Evolutionary conservation across 2,888 invertebrate genomes (phyloP), one percentile per base, ranked within the genome.

Genomic region (Sycophila texana): DNA sequence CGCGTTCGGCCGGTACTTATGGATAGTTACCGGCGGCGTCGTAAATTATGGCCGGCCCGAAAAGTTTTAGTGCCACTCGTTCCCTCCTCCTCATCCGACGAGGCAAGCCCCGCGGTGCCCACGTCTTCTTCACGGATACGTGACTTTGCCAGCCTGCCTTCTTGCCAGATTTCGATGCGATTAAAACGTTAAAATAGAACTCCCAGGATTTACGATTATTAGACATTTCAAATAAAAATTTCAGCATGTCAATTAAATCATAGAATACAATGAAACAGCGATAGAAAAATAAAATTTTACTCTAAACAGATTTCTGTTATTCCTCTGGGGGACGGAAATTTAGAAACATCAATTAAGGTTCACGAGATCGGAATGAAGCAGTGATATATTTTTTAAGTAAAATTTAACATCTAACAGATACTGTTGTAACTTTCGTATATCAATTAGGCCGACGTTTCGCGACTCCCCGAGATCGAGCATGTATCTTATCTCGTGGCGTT

Each of bases 1-100:
- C 66, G 74, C 68, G 60, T 67, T 58, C 79, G 82, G 83, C 81
- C 84, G 86, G 87, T 89, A 88, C 89, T 89, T 88, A 87, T 86
- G 83, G 87, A 89, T 87, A 87, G 88, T 89, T 89, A 88, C 87
- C 85, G 85, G 83, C 18, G 88, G 87, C 84, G 87, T 88, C 89
- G 87, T 89, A 89, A 89, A 89, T 89, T 89, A 88, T 86, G 86
- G 83, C 86, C 86, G 87, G 16, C 53, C 87, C 85, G 82, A 85
- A 77, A 87, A 87, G 84, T 88, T 89, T 89, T 88, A 88, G 85
- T 87, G 85, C 86, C 85, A 85, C 84, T 84, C 65, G 16, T 20
- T 65, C 65, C 49, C n/a, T 67, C 66, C 22, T 2, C n/a, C 67
- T 55, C 53, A 12, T 13, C 26, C 26, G 55, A 10, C 39, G 39